phyloP scores from a whole-genome alignment of 2,113 vertebrate genomes.

The Oncorhynchus clarkii region DNA sequence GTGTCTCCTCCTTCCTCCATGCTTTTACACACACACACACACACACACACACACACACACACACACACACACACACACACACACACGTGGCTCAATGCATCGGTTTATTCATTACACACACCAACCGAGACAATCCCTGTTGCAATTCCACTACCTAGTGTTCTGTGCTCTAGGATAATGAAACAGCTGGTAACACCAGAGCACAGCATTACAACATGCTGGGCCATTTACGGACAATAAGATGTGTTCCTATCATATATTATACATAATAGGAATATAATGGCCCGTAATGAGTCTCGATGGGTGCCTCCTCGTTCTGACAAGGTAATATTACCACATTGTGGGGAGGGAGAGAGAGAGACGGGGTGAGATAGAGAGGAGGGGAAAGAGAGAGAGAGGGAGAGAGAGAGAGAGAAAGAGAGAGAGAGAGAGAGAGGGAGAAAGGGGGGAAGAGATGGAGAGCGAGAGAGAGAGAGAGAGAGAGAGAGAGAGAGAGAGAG shows the following conservation, averaged over 20 bases:
- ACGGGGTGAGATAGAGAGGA: background rate
- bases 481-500: constrained; percentile 24
- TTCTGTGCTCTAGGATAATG: constrained; percentile 41
- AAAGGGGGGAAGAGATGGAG: background rate
- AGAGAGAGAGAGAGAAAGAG: background rate
- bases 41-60: background rate
- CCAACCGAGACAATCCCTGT: constrained; percentile 30
- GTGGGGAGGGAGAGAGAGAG: constrained; percentile 19
- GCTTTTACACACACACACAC: background rate
- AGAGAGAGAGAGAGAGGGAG: constrained; percentile 19
- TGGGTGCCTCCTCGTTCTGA: constrained; percentile 72
- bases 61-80: too few relatives aligned
- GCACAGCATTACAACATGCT: constrained; percentile 75
- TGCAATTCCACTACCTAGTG: constrained; percentile 58
- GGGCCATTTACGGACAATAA: constrained; percentile 81
- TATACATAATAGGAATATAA: constrained; percentile 93
- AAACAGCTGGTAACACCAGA: constrained; percentile 54
- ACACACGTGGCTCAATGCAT: too few relatives aligned
- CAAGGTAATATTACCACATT: constrained; percentile 76
- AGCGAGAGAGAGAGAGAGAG: constrained; percentile 22
- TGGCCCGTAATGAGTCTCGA: constrained; percentile 89
- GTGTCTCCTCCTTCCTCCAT: background rate
- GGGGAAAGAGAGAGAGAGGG: background rate
- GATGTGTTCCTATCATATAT: constrained; percentile 86
- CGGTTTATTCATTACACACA: too few relatives aligned